Base-by-base conservation (phyloP, 2,113 vertebrate species). In the Cyanocitta stelleri region DNA sequence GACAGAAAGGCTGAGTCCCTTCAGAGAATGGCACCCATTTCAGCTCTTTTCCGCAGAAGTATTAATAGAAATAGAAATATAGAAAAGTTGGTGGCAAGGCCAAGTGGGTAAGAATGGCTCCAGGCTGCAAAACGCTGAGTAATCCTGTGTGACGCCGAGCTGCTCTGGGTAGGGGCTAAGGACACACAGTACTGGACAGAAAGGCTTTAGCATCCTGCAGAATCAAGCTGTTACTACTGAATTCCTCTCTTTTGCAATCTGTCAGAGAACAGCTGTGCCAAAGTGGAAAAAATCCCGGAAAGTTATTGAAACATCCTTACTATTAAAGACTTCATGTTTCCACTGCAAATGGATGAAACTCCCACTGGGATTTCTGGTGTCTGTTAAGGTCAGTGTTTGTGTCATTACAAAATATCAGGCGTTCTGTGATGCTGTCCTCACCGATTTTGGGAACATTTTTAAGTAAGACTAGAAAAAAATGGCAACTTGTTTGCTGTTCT, bases 251-350 rank as follows among this genome's bases (percentile, higher is more conserved):
- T 76, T 90, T 94, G 95, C 95, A 92, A 86, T 96, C 82, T 90
- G 93, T 88, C 83, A 90, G 85, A 44, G 51, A 93, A 74, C 64
- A 88, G 68, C 85, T 96, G 68, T 67, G 55, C 82, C 93, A 88
- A 95, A 96, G 82, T 78, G 92, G 91, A 94, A 96, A 93, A 94
- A 83, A 91, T 94, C 78, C 78, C 30, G 3, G 95, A 84, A 94
- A 96, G 75, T 93, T 96, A 93, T 33, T 94, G 95, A 94, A 94
- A 95, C 68, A 64, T 80, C 82, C 87, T 92, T 86, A 91, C 82
- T 92, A 68, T 84, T 86, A 93, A 96, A 94, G 87, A 90, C 56
- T 78, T 96, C 62, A 9, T 94, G 90, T 94, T 96, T 94, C 85
- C 90, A 93, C 75, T 71, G 76, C 83, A 75, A 95, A 72, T 4